Evolutionary conservation across 2,888 invertebrate species (phyloP), one percentile per base, ranked within the genome.

Genomic region (Schizotus pectinicornis): DNA sequence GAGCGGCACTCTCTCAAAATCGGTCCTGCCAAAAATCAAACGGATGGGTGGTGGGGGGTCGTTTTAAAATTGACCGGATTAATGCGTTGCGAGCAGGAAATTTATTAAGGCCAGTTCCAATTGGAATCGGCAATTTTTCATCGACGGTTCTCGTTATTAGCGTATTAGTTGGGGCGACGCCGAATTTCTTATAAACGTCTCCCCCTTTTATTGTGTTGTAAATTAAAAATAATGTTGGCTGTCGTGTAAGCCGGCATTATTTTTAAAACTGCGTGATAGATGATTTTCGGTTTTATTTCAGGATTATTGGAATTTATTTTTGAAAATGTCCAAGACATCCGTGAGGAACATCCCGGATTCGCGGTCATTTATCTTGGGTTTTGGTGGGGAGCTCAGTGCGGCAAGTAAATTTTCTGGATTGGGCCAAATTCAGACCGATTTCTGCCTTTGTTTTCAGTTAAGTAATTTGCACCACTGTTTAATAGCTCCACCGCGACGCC

Each of bases 171-270:
- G 22, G 5, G 22, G 22, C 22, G 22, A 22, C 22, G 22, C 22
- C 3, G 22, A 22, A 22, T 22, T 22, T 22, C 22, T 2, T 22
- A 22, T 22, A 22, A 38, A 14, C 39, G 7, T 8, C 38, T n/a
- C 22, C 1, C 14, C 33, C 9, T 47, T 41, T 54, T 47, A 54
- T 41, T 47, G 47, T 54, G 45, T 45, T 45, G 43, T 59, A 59
- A 56, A 59, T 59, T 55, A 56, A 51, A 59, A 59, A 59, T 59
- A 59, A 56, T 56, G 59, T 56, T 51, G 11, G 52, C 59, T 59
- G 59, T 59, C 59, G 34, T 59, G 59, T 59, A 43, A 35, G 32
- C 22, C 31, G 13, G 45, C 35, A 56, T 56, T 59, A 59, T 59
- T 59, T 59, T 59, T 59, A 56, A 59, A 38, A 41, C 34, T 14